Base-by-base conservation (phyloP, 2,888 invertebrate genomes). In the Digitonthophagus gazella region DNA sequence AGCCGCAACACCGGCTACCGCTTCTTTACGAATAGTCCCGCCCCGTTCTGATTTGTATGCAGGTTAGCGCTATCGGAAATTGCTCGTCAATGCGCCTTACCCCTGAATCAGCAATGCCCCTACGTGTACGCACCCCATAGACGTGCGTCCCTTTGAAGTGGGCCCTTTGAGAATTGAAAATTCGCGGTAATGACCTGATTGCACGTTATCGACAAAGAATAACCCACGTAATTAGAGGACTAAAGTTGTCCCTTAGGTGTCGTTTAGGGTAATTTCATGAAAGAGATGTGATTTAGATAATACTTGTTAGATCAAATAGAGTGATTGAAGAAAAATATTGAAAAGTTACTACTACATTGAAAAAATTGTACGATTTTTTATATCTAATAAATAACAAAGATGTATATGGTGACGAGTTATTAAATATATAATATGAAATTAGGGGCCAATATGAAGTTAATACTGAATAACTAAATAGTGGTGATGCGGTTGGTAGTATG, bases 161-260 rank as follows among this genome's bases (percentile, higher is more conserved):
- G 65, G 64, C 71, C 20, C 18, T 58, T 19, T 19, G 14, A 19
- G 14, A 18, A 16, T 57, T 1, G 57, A 57, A 57, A 16, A 19
- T 44, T 67, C 64, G 69, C 66, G 67, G 64, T 71, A 71, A 71
- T 71, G 71, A 69, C 64, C 64, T 68, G 67, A 72, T 72, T 71
- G 68, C 67, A 66, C 71, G 28, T 44, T 11, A 69, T 64, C 69
- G 69, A 67, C 69, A 58, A 72, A 72, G 71, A 72, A 69, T 65
- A 67, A 69, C 66, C 71, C 65, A 63, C 63, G 69, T 63, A 72
- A 72, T 72, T 72, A 68, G 58, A 70, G 67, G 58, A 3, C 2
- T 20, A n/a, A 18, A 4, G 4, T 16, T 16, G 11, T 70, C 71
- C 68, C 68, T 2, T 44, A 70, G 68, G 70, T 63, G 61, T 65